These are phyloP conservation scores for Drosophila melanogaster DNA, from an alignment of 1,140 invertebrate genomes.

Conservation along the genomic window DNA sequence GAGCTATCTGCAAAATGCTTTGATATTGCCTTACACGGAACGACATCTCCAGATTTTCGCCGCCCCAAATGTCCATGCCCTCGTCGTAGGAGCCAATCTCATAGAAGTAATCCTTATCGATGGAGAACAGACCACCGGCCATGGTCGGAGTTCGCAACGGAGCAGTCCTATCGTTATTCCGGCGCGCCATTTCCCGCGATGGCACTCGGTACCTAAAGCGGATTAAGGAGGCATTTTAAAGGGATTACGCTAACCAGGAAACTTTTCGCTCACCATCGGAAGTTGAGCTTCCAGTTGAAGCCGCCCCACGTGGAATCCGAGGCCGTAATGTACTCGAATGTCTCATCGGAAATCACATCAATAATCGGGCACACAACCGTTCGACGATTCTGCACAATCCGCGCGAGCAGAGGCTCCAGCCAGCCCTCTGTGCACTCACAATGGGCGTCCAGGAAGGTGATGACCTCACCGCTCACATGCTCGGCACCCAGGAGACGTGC, in stretches of 20 bases:
- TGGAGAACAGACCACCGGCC: constrained; percentile 99
- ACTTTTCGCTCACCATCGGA: constrained; percentile 91
- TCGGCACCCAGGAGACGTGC: constrained; percentile 96
- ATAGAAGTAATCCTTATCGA: constrained; percentile 98
- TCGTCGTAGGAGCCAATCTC: constrained; percentile 98
- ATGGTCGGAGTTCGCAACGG: constrained; percentile 98
- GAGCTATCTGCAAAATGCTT: constrained; percentile 8
- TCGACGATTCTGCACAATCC: constrained; percentile 95
- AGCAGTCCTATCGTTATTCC: constrained; percentile 94
- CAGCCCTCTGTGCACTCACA: constrained; percentile 98
- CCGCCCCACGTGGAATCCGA: constrained; percentile 98
- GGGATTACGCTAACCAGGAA: not conserved
- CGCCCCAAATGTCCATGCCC: constrained; percentile 99
- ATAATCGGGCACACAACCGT: constrained; percentile 99
- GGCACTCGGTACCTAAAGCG: constrained; percentile 96
- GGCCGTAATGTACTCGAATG: constrained; percentile 97
- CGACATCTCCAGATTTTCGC: constrained; percentile 99
- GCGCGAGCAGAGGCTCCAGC: constrained; percentile 95
- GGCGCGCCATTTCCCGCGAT: constrained; percentile 95
- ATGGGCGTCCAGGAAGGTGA: constrained; percentile 98
- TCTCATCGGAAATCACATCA: constrained; percentile 98
- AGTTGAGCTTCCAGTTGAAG: constrained; percentile 99
- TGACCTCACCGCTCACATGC: constrained; percentile 95
- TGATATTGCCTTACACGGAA: constrained; percentile 92
- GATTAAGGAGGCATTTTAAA: too few species aligned